Evolutionary conservation across 35 echinoderm and acorn worm genomes (phyloP).

Genomic region (Holothuria glaberrima): DNA sequence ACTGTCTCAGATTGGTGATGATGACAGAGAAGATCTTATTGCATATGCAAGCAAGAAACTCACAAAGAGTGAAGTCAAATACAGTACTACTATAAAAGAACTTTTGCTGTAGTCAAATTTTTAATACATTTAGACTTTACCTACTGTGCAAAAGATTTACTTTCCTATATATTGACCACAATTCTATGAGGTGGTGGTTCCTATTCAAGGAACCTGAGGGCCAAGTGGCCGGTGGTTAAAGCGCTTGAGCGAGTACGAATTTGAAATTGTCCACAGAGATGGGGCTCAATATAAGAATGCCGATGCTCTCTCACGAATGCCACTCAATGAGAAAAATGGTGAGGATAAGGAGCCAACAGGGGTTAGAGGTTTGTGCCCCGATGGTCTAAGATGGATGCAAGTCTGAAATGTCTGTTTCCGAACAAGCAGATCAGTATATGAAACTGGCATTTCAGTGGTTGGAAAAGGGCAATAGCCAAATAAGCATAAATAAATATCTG

Average conservation of each 20-base stretch:
- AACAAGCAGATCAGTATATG: background rate
- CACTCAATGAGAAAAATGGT: background rate
- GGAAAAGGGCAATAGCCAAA: background rate
- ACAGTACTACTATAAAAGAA: constrained; percentile 59
- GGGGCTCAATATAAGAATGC: constrained; percentile 21
- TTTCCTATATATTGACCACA: constrained; percentile 45
- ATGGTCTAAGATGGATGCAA: background rate
- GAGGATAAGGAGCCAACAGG: background rate
- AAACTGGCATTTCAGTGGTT: background rate
- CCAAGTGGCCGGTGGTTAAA: constrained; percentile 36
- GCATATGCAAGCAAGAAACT: constrained; percentile 45
- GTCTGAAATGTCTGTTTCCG: background rate
- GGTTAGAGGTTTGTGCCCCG: background rate
- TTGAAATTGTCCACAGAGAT: constrained; percentile 33
- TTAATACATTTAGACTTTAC: constrained; percentile 24
- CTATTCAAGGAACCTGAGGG: constrained; percentile 24
- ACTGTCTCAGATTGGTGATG: constrained; percentile 47
- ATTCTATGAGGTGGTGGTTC: constrained; percentile 36
- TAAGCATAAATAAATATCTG: background rate
- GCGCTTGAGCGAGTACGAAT: constrained; percentile 7
- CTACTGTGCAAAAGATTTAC: constrained; percentile 11
- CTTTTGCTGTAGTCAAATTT: constrained; percentile 45
- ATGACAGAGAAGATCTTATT: constrained; percentile 61
- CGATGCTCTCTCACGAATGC: constrained; percentile 14
- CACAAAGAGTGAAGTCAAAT: constrained; percentile 18